phyloP scores from a whole-genome alignment of 2,113 vertebrate species.

The Sitta europaea region DNA sequence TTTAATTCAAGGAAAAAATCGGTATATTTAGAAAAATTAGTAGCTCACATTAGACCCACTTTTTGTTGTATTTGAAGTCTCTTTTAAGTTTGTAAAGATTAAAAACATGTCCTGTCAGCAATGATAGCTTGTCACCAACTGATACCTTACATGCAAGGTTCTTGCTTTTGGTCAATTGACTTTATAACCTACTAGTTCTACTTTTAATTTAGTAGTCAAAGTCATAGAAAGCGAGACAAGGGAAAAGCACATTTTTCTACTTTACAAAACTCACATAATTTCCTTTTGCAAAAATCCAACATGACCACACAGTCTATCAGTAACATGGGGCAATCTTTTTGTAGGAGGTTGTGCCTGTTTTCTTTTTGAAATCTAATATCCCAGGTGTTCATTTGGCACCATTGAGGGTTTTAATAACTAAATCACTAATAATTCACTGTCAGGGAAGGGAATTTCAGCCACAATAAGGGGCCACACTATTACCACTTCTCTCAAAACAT shows the following conservation, averaged over 20 bases:
- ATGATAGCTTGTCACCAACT: background rate
- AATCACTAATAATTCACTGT: background rate
- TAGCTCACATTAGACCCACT: background rate
- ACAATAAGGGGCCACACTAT: background rate
- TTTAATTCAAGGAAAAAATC: background rate
- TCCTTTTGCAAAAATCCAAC: background rate
- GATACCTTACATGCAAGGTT: background rate
- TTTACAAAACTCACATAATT: background rate
- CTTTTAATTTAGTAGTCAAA: background rate
- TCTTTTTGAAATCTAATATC: background rate
- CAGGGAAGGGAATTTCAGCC: background rate
- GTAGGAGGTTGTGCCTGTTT: background rate
- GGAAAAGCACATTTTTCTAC: background rate
- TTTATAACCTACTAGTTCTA: background rate
- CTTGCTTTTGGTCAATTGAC: background rate
- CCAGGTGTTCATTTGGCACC: background rate
- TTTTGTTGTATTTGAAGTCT: background rate
- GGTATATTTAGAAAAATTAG: background rate
- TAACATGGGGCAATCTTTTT: background rate
- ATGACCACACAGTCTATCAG: background rate
- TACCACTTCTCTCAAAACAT: background rate
- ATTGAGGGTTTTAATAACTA: background rate
- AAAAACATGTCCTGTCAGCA: background rate
- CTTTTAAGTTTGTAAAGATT: background rate
- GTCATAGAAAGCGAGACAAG: background rate